Evolutionary conservation across 2,797 vertebrate species (phyloP).

Genomic region (Nothura maculosa): DNA sequence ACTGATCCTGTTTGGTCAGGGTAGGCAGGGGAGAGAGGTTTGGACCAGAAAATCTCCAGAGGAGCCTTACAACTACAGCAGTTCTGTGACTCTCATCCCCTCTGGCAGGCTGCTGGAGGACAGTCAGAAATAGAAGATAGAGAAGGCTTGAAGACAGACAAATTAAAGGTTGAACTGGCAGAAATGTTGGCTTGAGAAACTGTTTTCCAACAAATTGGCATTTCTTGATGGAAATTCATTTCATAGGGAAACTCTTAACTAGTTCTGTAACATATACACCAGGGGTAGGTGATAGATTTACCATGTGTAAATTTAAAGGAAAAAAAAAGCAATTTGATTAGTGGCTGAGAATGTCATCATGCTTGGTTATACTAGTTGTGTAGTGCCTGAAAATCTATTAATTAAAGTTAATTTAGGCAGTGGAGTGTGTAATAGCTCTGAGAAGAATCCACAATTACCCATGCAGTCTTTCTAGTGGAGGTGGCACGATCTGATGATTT

Average conservation of each 20-base stretch:
- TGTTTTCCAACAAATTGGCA: neutral
- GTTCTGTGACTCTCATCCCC: neutral
- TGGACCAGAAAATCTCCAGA: neutral
- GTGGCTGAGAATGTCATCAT: neutral
- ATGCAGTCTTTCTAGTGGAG: neutral
- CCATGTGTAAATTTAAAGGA: neutral
- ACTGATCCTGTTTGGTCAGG: too few species aligned
- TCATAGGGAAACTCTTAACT: neutral
- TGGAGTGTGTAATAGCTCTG: neutral
- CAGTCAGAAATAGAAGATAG: neutral
- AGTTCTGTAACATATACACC: neutral
- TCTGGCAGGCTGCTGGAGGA: neutral
- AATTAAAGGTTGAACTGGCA: neutral
- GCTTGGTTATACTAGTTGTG: neutral
- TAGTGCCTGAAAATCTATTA: neutral
- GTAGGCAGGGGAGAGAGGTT: neutral
- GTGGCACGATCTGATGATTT: neutral
- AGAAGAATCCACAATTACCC: neutral
- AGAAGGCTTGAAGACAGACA: neutral
- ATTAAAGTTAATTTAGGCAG: fast-evolving
- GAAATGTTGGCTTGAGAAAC: neutral
- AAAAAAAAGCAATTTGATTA: neutral
- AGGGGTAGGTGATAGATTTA: neutral
- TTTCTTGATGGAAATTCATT: neutral
- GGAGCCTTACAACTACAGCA: neutral